Evolutionary conservation across 2,888 invertebrate species (phyloP), one percentile per base, ranked within the genome.

Genomic region (Caenorhabditis panamensis): DNA sequence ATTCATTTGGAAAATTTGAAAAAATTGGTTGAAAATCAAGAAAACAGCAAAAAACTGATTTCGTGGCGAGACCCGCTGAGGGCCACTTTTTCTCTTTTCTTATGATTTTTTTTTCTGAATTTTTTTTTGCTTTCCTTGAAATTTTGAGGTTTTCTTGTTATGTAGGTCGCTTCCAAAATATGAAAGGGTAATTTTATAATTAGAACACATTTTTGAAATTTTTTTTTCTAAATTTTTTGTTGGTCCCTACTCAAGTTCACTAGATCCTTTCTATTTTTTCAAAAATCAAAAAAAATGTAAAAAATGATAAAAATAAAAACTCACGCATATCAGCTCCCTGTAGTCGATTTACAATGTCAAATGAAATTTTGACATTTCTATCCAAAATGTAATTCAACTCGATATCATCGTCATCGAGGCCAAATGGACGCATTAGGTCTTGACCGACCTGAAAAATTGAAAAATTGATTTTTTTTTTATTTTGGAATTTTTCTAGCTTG

Each of bases 351-450:
- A 87, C 84, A 58, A 87, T 86, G 1, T 83, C 71, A 54, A 87
- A 87, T 6, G 84, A 84, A 18, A 83, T 82, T 11, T 69, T 36
- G 47, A 87, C 77, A 67, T 87, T 86, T 24, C 87, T 56, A 68
- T 87, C 86, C 24, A 87, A 68, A 58, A 87, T 86, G 67, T 86
- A 87, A 41, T 82, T 82, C 69, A 87, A 36, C 26, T 85, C 85
- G 54, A 85, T 83, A 26, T 86, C 86, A 51, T 87, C 87, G 54
- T 87, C 87, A 76, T 87, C 87, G 41, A 84, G 53, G 1, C 87
- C 87, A 51, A 86, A 87, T 31, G 87, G 87, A 24, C 87, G 77
- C 87, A 87, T 87, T 51, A 87, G 63, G 75, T 85, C 85, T 71
- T 84, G 85, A n/a, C 84, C 85, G 28, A 85, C 84, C 64, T 83